A percentile compares a stretch with the other conserved stretches of the same genome.
Conservation (phyloP, 1,140 invertebrate species). For the Meloidogyne floridensis region DNA sequence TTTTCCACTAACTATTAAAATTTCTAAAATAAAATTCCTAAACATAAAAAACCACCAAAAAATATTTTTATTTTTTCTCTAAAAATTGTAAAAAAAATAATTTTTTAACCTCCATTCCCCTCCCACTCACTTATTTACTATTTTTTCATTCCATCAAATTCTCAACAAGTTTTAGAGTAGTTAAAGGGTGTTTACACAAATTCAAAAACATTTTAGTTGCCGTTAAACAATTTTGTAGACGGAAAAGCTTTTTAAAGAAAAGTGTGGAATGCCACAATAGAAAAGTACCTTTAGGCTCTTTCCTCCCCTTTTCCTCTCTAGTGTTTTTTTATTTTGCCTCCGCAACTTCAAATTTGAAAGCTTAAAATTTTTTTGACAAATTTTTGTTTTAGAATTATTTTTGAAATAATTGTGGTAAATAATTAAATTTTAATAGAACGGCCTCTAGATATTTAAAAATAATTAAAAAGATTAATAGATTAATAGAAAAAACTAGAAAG, state of each 20-base stretch:
- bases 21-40: too few species aligned
- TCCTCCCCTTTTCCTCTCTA: background rate
- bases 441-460: too few species aligned
- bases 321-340: background rate
- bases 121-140: background rate
- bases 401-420: background rate
- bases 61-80: background rate
- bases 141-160: conserved; percentile 6
- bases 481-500: too few species aligned
- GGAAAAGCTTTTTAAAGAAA: background rate
- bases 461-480: too few species aligned
- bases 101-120: background rate
- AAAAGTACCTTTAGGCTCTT: background rate
- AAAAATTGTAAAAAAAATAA: background rate
- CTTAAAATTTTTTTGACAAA: background rate
- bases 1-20: too few species aligned
- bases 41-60: too few species aligned
- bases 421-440: background rate
- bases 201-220: conserved; percentile 4
- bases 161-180: background rate
- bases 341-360: background rate
- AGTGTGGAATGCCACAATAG: background rate
- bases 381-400: background rate
- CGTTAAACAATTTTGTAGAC: background rate
- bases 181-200: conserved; percentile 1